Conservation (phyloP, 2,113 vertebrate species). For the Mobula hypostoma region DNA sequence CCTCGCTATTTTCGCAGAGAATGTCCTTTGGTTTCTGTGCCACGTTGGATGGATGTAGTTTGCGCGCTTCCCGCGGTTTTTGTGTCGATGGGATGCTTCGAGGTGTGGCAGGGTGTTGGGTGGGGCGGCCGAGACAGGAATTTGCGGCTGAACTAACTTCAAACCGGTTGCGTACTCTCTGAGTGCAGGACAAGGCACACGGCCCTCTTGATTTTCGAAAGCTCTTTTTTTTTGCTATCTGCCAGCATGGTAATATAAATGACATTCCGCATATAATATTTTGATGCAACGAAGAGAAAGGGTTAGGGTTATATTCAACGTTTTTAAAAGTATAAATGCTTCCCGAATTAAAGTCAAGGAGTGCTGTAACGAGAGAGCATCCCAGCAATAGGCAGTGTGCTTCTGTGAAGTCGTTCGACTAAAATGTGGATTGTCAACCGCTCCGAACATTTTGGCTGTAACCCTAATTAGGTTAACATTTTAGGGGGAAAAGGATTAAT, state of each 20-base stretch:
- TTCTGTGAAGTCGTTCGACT: too few species aligned
- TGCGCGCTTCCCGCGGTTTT: not conserved
- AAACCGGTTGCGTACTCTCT: not conserved
- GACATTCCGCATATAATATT: not conserved
- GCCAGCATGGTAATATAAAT: not conserved
- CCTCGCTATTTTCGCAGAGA: not conserved
- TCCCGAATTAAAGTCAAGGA: not conserved
- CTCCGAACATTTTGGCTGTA: not conserved
- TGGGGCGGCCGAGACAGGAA: not conserved
- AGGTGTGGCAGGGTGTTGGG: not conserved
- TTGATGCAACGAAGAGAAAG: not conserved
- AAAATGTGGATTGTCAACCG: not conserved
- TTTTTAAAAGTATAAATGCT: not conserved
- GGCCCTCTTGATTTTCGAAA: not conserved
- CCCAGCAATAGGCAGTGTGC: too few species aligned
- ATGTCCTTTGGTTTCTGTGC: not conserved
- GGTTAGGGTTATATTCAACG: not conserved
- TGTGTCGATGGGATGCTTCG: not conserved
- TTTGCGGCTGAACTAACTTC: not conserved
- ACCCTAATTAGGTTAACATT: not conserved
- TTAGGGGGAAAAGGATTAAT: not conserved
- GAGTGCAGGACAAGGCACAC: not conserved
- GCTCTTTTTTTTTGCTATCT: not conserved
- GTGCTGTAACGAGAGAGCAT: not conserved
- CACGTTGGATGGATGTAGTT: not conserved